These are phyloP conservation scores for Petromus typicus DNA, from an alignment of 2,113 vertebrate genomes.

Conservation along the genomic window DNA sequence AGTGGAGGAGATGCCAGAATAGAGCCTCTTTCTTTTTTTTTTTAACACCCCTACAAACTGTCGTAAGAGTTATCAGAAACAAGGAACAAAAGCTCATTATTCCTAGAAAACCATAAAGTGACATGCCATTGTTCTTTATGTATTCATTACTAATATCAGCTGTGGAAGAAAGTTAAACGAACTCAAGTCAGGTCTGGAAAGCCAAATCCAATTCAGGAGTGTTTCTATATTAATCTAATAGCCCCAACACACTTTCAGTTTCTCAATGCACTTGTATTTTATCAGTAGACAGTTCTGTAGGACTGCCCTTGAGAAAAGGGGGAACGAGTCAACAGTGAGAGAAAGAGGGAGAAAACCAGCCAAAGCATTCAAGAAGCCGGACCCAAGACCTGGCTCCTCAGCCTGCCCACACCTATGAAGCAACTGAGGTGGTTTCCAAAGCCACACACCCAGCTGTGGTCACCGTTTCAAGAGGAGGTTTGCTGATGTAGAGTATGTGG, in stretches of 20 bases:
- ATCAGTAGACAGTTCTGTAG: neutral
- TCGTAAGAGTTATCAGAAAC: neutral
- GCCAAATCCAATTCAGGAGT: neutral
- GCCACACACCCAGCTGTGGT: neutral
- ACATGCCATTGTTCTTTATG: neutral
- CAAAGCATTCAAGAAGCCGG: neutral
- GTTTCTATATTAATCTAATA: neutral
- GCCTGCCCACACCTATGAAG: neutral
- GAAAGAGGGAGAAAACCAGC: fast-evolving
- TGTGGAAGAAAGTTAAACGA: neutral
- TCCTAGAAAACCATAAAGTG: neutral
- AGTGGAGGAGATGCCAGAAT: neutral
- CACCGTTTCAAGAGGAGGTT: neutral
- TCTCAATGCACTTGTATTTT: neutral
- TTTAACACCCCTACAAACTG: no score
- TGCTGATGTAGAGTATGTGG: neutral
- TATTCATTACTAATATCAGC: neutral
- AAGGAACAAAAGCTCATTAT: neutral
- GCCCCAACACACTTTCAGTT: neutral
- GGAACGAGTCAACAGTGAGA: neutral
- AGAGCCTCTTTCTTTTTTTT: neutral
- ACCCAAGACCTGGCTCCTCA: no score
- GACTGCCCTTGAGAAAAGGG: neutral
- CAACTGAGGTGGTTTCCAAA: neutral
- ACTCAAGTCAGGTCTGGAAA: neutral